These are phyloP conservation scores for Argyresthia goedartella DNA, from an alignment of 2,888 invertebrate genomes.

Conservation along the genomic window DNA sequence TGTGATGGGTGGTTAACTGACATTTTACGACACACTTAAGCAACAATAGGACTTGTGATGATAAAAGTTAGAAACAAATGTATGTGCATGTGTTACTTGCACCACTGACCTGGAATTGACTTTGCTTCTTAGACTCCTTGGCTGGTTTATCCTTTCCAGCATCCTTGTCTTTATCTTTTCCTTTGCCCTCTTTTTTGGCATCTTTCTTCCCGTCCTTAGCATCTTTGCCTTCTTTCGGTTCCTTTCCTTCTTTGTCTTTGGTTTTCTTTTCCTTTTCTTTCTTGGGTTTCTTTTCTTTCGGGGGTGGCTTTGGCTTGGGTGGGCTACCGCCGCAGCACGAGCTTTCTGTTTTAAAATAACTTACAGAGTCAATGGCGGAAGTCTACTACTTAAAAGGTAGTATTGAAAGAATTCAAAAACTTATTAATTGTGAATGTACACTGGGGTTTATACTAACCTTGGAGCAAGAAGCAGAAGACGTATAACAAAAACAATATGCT, in stretches of 20 bases:
- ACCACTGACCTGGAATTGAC: slow-evolving; percentile 74
- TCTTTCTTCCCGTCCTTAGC: slow-evolving; percentile 68
- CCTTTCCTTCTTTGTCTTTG: slow-evolving; percentile 73
- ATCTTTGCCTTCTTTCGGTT: slow-evolving; percentile 56
- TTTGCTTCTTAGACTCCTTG: slow-evolving; percentile 74
- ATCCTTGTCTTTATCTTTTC: slow-evolving; percentile 73
- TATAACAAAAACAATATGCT: slow-evolving; percentile 94
- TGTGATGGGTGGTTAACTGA: slow-evolving; percentile 38
- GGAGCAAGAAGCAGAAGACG: slow-evolving; percentile 94
- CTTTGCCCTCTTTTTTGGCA: slow-evolving; percentile 69
- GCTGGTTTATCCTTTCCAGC: slow-evolving; percentile 61
- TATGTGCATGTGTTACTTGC: slow-evolving; percentile 45
- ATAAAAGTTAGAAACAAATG: slow-evolving; percentile 44
- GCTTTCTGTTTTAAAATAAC: slow-evolving; percentile 71
- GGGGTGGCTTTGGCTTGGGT: slow-evolving; percentile 74
- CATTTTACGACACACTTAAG: slow-evolving; percentile 50
- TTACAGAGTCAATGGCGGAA: neutral
- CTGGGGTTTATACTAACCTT: slow-evolving; percentile 60
- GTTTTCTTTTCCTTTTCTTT: slow-evolving; percentile 75
- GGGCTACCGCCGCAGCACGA: slow-evolving; percentile 81
- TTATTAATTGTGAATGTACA: too few species aligned
- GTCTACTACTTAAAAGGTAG: too few species aligned
- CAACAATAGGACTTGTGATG: slow-evolving; percentile 28
- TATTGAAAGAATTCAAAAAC: too few species aligned
- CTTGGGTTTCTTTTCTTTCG: slow-evolving; percentile 79